phyloP scores from a whole-genome alignment of 2,797 vertebrate species.

The Leptodactylus fallax region DNA sequence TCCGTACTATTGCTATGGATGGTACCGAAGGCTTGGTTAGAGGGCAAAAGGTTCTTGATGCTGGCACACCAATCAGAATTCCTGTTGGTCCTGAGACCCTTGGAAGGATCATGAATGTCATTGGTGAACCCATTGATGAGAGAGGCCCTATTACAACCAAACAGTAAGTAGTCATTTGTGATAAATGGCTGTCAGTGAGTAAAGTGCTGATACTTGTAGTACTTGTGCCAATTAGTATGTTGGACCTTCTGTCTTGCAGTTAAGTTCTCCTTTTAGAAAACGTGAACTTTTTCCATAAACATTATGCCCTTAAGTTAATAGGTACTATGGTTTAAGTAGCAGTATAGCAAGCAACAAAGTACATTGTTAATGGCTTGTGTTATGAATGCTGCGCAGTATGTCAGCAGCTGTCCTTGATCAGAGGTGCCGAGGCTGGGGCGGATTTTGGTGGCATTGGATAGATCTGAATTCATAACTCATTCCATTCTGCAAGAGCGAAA shows the following conservation, averaged over 20 bases:
- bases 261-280: too few species aligned
- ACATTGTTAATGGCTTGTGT: too few species aligned
- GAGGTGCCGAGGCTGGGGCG: too few species aligned
- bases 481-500: too few species aligned
- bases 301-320: neutral
- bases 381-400: too few species aligned
- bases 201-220: too few species aligned
- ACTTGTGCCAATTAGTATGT: neutral
- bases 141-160: constrained; percentile 94
- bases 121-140: constrained; percentile 96
- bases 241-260: neutral
- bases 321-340: neutral
- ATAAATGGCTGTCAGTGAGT: neutral
- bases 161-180: constrained; percentile 79
- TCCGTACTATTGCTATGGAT: constrained; percentile 97
- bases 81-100: constrained; percentile 96
- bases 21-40: constrained; percentile 95
- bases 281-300: neutral
- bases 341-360: too few species aligned
- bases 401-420: too few species aligned
- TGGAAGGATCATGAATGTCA: constrained; percentile 98
- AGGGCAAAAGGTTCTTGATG: constrained; percentile 93
- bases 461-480: too few species aligned
- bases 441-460: too few species aligned
- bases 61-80: constrained; percentile 93